Evolutionary conservation across 2,888 invertebrate genomes (phyloP), one percentile per base, ranked within the genome.

Genomic region (Erynnis tages): DNA sequence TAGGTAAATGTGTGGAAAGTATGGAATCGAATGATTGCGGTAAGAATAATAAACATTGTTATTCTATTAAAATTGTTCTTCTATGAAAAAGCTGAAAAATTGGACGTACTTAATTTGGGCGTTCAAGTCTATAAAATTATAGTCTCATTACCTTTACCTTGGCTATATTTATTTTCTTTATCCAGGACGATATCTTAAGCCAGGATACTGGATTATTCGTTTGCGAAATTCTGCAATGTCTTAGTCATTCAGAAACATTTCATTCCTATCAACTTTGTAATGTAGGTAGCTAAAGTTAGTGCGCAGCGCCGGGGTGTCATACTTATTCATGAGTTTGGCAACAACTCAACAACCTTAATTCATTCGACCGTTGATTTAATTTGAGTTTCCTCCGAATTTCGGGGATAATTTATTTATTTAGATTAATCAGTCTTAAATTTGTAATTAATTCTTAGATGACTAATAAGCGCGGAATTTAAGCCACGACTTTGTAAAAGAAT

Each of bases 281-380:
- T n/a, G n/a, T 27, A 27, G 3, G 27, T 7, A 27, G 7, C 17
- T 17, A 4, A 37, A 19, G n/a, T 19, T n/a, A 17, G 8, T 10
- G 8, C 5, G 2, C 8, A 17, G 7, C 13, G n/a, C 11, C 27
- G 5, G 29, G 29, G 17, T 29, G 27, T 19, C 13, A 37, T 47
- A 19, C 13, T 47, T 47, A 47, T 47, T 47, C 37, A 47, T 47
- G 27, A 37, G 27, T 19, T 37, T 29, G 27, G 27, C 37, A 29
- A 27, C 37, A 37, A 37, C 34, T 47, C 37, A 47, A 37, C 46
- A 6, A 8, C 19, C n/a, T 29, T 47, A 47, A 47, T 37, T 47
- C 25, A 47, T 29, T 37, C 37, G 43, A 27, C 11, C 19, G 27
- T 37, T 35, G 25, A 27, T 29, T 35, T 35, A 37, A 46, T 46